Base-by-base conservation (phyloP, 2,888 invertebrate genomes). In the Zhuqinia jingwanae region DNA sequence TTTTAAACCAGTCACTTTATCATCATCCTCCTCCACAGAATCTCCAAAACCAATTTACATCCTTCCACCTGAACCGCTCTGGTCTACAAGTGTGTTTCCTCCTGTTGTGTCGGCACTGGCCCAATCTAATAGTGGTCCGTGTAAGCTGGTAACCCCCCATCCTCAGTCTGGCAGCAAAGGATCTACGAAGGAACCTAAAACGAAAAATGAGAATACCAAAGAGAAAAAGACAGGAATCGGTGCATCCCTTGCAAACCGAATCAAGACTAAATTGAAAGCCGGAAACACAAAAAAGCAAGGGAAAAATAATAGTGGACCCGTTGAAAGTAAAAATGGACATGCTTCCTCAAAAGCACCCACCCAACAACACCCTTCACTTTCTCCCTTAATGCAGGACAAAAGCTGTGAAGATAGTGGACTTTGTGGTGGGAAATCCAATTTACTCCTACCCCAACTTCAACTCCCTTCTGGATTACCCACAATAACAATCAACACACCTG, bases 261-360 rank as follows among this genome's bases (percentile, higher is more conserved):
- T 85, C n/a, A 85, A 85, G 36, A 50, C 85, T 0, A 85, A 85
- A 22, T 17, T 85, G 36, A 85, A 85, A 50, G 77, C 85, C n/a
- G 73, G 78, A 30, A 78, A 20, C 20, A n/a, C 70, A 15, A 85
- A 85, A 30, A 78, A 78, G n/a, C 3, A 20, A 13, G 65, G 65
- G 5, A 68, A 68, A 20, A 68, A 45, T 15, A 42, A 15, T 17
- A 13, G 17, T n/a, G 47, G 20, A 73, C 6, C n/a, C 0, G 73
- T 20, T 73, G 53, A 77, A 36, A 77, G 30, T 47, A 63, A 78
- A 27, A 76, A 10, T 22, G 56, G 50, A 50, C 3, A 15, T 8
- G 73, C n/a, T 6, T 36, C 36, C 36, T 6, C 36, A 10, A 73
- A 73, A 73, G 73, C 15, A 45, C 22, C 47, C 3, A 53, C 15